phyloP scores from a whole-genome alignment of 2,797 vertebrate genomes.

The Ptychadena robeensis region DNA sequence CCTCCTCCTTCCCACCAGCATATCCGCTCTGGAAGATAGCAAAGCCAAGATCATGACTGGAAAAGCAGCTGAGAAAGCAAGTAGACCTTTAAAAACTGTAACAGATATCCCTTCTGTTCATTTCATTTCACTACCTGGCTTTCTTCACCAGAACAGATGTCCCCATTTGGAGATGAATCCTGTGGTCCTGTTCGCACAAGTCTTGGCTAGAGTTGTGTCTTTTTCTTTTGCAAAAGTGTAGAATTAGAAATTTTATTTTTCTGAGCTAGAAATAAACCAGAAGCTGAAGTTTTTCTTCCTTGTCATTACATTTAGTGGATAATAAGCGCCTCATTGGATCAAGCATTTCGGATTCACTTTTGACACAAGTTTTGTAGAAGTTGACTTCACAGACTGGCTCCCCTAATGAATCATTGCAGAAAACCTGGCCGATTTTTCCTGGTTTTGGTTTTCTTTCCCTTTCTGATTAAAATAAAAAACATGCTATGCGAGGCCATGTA shows the following conservation, averaged over 20 bases:
- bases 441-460: slow-evolving; percentile 1
- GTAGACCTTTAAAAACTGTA: too few relatives aligned
- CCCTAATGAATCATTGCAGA: slow-evolving; percentile 8
- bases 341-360: background rate
- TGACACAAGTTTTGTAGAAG: slow-evolving; percentile 13
- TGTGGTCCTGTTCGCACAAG: background rate
- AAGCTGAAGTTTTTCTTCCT: background rate
- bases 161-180: background rate
- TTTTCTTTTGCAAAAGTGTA: too few relatives aligned
- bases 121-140: too few relatives aligned
- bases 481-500: background rate
- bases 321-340: background rate
- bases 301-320: background rate
- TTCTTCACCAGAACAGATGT: background rate
- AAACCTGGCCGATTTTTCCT: slow-evolving; percentile 6
- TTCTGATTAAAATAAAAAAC: slow-evolving; percentile 26
- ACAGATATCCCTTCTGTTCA: too few relatives aligned
- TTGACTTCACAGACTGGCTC: background rate
- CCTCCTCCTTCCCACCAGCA: too few relatives aligned
- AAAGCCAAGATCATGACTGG: too few relatives aligned
- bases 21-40: too few relatives aligned
- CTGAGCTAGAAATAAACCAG: background rate
- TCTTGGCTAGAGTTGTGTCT: background rate
- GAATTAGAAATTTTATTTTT: too few relatives aligned
- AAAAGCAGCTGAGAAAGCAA: too few relatives aligned